Conservation (phyloP, 2,888 invertebrate genomes). For the Oscheius sp. region DNA sequence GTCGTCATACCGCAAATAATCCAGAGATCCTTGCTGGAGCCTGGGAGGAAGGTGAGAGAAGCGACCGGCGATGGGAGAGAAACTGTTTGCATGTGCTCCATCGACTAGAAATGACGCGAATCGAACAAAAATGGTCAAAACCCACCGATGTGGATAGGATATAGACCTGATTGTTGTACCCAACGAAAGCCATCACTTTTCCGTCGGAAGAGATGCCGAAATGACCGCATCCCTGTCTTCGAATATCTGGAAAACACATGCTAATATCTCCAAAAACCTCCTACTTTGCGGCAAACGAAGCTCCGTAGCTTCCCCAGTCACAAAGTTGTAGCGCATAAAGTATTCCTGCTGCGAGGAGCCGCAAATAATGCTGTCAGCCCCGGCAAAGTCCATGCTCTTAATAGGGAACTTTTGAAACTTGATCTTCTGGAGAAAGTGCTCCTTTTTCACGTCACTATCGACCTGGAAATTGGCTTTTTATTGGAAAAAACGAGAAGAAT, state of each 20-base stretch:
- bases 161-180: constrained; percentile 45
- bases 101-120: constrained; percentile 42
- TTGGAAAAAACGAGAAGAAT: background rate
- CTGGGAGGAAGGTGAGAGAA: constrained; percentile 44
- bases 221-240: constrained; percentile 38
- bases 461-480: constrained; percentile 20
- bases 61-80: constrained; percentile 44
- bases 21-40: constrained; percentile 45
- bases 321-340: constrained; percentile 54
- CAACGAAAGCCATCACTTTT: constrained; percentile 45
- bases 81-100: constrained; percentile 53
- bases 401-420: constrained; percentile 48
- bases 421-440: constrained; percentile 51
- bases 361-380: constrained; percentile 46
- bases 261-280: background rate
- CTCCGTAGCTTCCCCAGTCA: constrained; percentile 42
- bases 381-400: constrained; percentile 48
- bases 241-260: constrained; percentile 7
- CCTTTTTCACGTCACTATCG: constrained; percentile 43
- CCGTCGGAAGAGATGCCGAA: constrained; percentile 52
- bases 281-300: constrained; percentile 42
- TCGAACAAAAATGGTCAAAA: background rate
- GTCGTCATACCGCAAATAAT: constrained; percentile 39
- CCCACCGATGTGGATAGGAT: constrained; percentile 47
- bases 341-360: constrained; percentile 47